Base-by-base conservation (phyloP, 2,113 vertebrate species). In the Burhinus oedicnemus region DNA sequence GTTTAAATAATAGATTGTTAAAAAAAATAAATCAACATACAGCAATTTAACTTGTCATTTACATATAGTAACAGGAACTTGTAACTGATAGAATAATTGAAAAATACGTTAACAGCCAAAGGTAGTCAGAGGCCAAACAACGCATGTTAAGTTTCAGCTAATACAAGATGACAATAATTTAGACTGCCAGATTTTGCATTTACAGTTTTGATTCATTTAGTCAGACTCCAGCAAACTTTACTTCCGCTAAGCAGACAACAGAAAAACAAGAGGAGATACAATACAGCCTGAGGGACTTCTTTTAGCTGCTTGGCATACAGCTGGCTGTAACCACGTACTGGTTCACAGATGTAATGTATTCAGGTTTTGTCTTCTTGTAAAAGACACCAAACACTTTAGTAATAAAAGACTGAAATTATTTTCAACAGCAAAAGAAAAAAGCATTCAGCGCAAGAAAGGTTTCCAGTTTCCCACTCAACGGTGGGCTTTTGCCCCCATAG, bases 21-120 rank as follows among this genome's bases (percentile, higher is more conserved):
- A 93, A 97, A 95, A 95, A 94, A 90, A 96, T 87, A 89, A 92
- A 95, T 78, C 94, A 95, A 89, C 54, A 96, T 49, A 75, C 36
- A 95, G 77, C 65, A 89, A 94, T 84, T 76, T 83, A 96, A 62
- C 89, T 91, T 95, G 87, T 92, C 91, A 89, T 91, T 95, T 93
- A 83, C 62, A 78, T 83, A 95, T 23, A 91, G 55, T 77, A 97
- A 89, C 60, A 83, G 61, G 71, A 94, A 95, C 76, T 90, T 83
- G 78, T 69, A 93, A 68, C n/a, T 91, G 82, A 81, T 80, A 83
- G 68, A 96, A 93, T 94, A 97, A 95, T 86, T 90, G 87, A 95
- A 95, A 95, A 92, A 79, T 54, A 65, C 2, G 40, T 60, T 93
- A 82, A 92, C 68, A 91, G 78, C 54, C 76, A 84, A 96, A 96